A percentile compares a stretch with the other conserved stretches of the same genome.
Conservation (phyloP, 2,888 invertebrate genomes). For the Rhimphoctona megacephalus region DNA sequence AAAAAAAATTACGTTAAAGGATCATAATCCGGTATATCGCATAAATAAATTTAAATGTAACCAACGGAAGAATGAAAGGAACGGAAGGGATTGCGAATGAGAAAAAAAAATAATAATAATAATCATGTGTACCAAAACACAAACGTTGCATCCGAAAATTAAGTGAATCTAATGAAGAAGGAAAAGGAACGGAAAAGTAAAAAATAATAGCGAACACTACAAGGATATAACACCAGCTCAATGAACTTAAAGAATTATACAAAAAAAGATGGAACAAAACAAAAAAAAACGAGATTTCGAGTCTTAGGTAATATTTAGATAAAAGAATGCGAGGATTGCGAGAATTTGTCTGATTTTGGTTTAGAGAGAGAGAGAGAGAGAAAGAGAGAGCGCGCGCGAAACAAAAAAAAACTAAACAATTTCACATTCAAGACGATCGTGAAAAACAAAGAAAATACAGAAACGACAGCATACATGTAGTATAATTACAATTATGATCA, state of each 20-base stretch:
- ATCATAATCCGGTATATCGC: constrained; percentile 53
- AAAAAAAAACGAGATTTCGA: constrained; percentile 49
- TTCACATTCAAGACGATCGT: constrained; percentile 23
- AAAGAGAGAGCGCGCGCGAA: constrained; percentile 22
- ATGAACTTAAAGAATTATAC: constrained; percentile 71
- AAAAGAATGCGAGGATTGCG: constrained; percentile 26
- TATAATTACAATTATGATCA: constrained; percentile 78
- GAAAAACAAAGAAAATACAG: constrained; percentile 26
- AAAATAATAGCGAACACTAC: constrained; percentile 68
- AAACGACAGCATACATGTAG: constrained; percentile 69
- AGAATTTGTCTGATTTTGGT: constrained; percentile 10
- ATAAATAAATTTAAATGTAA: constrained; percentile 44
- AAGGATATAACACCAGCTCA: constrained; percentile 81
- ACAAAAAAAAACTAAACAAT: background rate
- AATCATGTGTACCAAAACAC: constrained; percentile 47
- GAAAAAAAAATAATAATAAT: constrained; percentile 43
- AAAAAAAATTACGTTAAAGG: constrained; percentile 43
- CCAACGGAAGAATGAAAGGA: background rate
- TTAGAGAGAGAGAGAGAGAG: constrained; percentile 15
- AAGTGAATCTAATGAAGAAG: constrained; percentile 51
- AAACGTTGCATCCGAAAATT: constrained; percentile 56
- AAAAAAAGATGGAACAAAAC: constrained; percentile 49
- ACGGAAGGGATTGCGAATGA: constrained; percentile 44
- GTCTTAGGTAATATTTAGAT: constrained; percentile 58
- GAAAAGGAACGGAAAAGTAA: constrained; percentile 35